Base-by-base conservation (phyloP, 23 tunicate species). In the Phallusia fumigata region DNA sequence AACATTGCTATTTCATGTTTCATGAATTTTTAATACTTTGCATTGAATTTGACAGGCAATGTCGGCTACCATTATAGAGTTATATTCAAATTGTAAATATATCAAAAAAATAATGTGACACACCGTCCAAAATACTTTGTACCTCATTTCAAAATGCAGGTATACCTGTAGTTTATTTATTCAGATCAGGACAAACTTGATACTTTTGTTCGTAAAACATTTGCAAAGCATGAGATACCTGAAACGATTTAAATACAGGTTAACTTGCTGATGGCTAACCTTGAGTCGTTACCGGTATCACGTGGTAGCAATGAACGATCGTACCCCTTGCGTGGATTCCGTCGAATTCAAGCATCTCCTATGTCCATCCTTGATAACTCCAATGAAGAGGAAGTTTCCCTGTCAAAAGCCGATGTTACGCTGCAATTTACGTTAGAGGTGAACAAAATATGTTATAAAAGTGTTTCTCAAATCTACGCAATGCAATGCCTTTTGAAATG, bases 241-340 rank as follows among this genome's bases (percentile, higher is more conserved):
- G 18, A 51, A 13, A 51, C 18, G 28, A 21, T 13, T 58, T 58
- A 22, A 6, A 6, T 22, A 6, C 51, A 94, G 93, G 99, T 96
- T 31, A 80, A 69, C 75, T 24, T 96, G 31, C 88, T 96, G 33
- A 91, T 91, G 93, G 82, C 82, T 5, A 91, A 96, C 79, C 83
- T 96, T 12, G 99, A 96, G 45, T 77, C 90, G 0, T 86, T 96
- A 6, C 99, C 99, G 19, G 96, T 96, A 31, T 80, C 93, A 2
- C 88, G 98, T 19, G 92, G 93, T 30, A 90, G 90, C 52, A 85
- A 82, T 32, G 94, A 81, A 19, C 81, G 89, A 28, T 73, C 90
- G 0, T 85, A 88, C 53, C 86, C 89, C 16, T 75, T 86, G 40
- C 84, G 73, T 26, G 76, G 76, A 28, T 76, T 87, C 82, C 85